These are phyloP conservation scores for Tyto alba DNA, from an alignment of 2,113 vertebrate genomes.

Conservation along the genomic window DNA sequence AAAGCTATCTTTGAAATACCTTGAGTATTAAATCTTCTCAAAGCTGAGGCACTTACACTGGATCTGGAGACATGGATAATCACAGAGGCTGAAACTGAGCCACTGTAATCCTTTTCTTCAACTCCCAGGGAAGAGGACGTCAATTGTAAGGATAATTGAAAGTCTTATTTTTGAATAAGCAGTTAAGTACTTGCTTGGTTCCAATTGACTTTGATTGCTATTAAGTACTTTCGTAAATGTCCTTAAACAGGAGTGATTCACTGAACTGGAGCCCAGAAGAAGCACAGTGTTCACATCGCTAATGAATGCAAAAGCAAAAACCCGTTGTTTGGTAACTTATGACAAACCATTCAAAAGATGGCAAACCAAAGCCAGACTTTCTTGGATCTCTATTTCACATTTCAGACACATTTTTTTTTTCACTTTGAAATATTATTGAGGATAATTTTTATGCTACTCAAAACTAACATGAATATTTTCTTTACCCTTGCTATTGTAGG, in stretches of 20 bases:
- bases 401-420: neutral
- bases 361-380: neutral
- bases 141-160: neutral
- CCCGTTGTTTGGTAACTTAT: neutral
- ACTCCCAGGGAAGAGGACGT: neutral
- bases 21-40: neutral
- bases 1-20: neutral
- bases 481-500: neutral
- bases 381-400: neutral
- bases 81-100: neutral
- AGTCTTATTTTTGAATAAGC: neutral
- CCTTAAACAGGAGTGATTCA: neutral
- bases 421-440: neutral
- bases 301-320: neutral
- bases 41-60: neutral
- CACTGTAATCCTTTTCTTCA: neutral
- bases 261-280: neutral
- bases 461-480: neutral
- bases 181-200: neutral
- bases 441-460: neutral
- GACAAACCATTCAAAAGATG: neutral
- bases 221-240: neutral
- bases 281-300: neutral
- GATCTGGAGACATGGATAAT: neutral
- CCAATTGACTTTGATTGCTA: neutral